Percentiles rank a stretch among this genome's conserved stretches.
Evolutionary conservation across 2,888 invertebrate genomes (phyloP).

Genomic region (Sphecodes monilicornis): DNA sequence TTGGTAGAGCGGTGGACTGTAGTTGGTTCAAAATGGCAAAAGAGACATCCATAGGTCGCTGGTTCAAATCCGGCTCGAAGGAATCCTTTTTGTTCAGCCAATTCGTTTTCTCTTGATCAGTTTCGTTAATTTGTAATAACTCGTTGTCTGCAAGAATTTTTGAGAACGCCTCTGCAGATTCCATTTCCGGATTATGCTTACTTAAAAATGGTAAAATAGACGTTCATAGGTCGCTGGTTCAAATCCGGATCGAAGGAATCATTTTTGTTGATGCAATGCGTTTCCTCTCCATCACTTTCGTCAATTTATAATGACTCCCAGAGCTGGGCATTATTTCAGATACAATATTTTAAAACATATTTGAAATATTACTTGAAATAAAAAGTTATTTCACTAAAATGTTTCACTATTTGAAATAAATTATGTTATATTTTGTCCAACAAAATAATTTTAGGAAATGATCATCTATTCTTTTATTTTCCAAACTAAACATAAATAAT

Average conservation of each 20-base stretch:
- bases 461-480: too few relatives aligned
- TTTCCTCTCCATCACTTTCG: too few relatives aligned
- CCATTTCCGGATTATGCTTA: constrained; percentile 83
- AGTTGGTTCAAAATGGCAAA: constrained; percentile 50
- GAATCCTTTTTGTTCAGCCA: constrained; percentile 56
- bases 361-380: too few relatives aligned
- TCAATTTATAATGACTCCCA: neutral
- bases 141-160: neutral
- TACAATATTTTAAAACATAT: too few relatives aligned
- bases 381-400: too few relatives aligned
- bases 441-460: too few relatives aligned
- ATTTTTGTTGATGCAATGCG: constrained; percentile 43
- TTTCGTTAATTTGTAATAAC: neutral
- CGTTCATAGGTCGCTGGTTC: constrained; percentile 81
- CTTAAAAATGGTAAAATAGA: constrained; percentile 29
- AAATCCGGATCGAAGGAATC: constrained; percentile 79
- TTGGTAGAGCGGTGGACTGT: constrained; percentile 84
- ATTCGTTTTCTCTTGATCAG: too few relatives aligned
- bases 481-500: too few relatives aligned
- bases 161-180: neutral
- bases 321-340: too few relatives aligned
- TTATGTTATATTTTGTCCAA: too few relatives aligned
- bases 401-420: too few relatives aligned
- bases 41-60: constrained; percentile 78
- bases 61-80: constrained; percentile 80